Conservation (phyloP, 2,888 invertebrate species). For the Pyrrhia umbra region DNA sequence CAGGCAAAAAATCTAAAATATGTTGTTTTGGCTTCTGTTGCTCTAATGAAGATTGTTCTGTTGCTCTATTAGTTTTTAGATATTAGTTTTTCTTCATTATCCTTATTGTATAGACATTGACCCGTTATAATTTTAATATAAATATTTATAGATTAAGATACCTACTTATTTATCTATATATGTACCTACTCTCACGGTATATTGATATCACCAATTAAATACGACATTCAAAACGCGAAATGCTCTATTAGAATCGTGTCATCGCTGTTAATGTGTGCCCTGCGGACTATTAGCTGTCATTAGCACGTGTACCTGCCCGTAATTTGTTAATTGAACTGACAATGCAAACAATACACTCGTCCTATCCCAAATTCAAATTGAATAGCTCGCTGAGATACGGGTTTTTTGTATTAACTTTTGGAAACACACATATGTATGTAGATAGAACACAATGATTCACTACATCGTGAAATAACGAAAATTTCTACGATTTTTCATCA, state of each 20-base stretch:
- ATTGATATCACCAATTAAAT: not conserved
- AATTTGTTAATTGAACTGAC: slow-evolving; percentile 81
- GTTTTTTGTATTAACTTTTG: slow-evolving; percentile 9
- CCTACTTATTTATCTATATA: no score
- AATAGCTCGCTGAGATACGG: slow-evolving; percentile 23
- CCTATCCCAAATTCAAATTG: slow-evolving; percentile 65
- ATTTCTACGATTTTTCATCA: not conserved
- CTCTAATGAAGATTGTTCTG: no score
- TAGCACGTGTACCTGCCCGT: slow-evolving; percentile 68
- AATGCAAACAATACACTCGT: slow-evolving; percentile 72
- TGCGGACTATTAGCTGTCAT: slow-evolving; percentile 72
- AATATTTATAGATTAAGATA: no score
- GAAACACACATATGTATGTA: not conserved
- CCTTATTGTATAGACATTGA: no score
- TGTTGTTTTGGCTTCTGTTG: no score
- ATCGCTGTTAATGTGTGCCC: slow-evolving; percentile 19
- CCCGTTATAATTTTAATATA: no score
- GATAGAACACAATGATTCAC: not conserved
- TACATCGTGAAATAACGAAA: not conserved
- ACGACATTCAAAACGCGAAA: slow-evolving; percentile 20
- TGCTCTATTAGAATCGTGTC: slow-evolving; percentile 15
- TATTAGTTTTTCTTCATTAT: no score
- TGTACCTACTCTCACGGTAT: no score
- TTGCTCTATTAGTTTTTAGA: no score
- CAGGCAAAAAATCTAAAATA: no score